These are phyloP conservation scores for Pangasius macronema DNA, from an alignment of 2,797 vertebrate species.

Conservation along the genomic window DNA sequence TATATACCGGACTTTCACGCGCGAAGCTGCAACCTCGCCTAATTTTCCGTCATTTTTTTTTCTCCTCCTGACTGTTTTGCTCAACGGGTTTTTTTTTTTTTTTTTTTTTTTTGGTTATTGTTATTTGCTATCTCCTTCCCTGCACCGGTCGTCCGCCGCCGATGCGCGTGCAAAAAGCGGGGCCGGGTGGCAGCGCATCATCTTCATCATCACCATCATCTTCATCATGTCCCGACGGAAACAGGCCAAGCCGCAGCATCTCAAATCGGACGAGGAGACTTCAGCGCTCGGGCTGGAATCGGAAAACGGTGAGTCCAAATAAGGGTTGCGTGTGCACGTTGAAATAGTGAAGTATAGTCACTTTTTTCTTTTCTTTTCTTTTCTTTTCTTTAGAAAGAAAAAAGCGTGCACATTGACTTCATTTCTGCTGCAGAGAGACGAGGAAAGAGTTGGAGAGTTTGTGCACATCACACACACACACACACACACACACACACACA, in stretches of 20 bases:
- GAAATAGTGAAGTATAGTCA: too few species aligned
- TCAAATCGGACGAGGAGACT: constrained; percentile 94
- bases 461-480: neutral
- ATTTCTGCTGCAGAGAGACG: neutral
- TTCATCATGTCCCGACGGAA: constrained; percentile 98
- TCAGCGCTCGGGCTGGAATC: constrained; percentile 84
- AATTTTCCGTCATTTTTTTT: constrained; percentile 68
- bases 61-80: constrained; percentile 68
- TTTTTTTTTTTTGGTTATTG: constrained; percentile 63
- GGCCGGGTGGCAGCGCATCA: constrained; percentile 77
- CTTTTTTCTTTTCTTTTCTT: too few species aligned
- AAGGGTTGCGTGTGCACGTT: too few species aligned
- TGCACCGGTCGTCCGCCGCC: constrained; percentile 67
- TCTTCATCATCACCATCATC: constrained; percentile 32
- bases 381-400: too few species aligned
- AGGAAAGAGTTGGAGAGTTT: neutral
- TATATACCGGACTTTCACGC: constrained; percentile 92
- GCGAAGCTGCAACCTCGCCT: constrained; percentile 80
- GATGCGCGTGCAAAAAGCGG: constrained; percentile 91
- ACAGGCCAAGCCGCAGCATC: constrained; percentile 99
- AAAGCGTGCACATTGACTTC: neutral
- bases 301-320: constrained; percentile 94
- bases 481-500: neutral
- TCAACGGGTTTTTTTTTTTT: constrained; percentile 65
- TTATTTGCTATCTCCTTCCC: constrained; percentile 26